A percentile compares a stretch with the other conserved stretches of the same genome.
These are phyloP conservation scores for Sarotherodon lohbergeri DNA, from an alignment of 2,113 vertebrate genomes.

Conservation along the genomic window DNA sequence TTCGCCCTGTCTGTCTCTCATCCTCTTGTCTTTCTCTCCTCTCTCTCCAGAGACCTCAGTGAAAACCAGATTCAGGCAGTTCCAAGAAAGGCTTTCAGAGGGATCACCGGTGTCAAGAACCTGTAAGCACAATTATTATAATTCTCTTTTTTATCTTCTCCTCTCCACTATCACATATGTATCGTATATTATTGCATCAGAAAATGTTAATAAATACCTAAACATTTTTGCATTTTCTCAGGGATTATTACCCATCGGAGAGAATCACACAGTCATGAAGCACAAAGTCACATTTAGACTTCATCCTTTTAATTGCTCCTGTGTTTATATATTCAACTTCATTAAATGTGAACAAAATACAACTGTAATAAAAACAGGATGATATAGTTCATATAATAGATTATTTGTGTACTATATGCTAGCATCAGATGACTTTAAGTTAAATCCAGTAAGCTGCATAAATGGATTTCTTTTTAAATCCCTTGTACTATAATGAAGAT, in stretches of 20 bases:
- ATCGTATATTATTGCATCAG: not conserved
- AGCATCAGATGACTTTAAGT: not conserved
- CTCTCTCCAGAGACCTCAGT: constrained; percentile 85
- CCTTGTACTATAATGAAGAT: not conserved
- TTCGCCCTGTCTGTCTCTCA: constrained; percentile 37
- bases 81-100: constrained; percentile 95
- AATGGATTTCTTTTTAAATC: not conserved
- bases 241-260: not conserved
- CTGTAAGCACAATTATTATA: constrained; percentile 78
- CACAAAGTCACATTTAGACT: not conserved
- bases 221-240: not conserved
- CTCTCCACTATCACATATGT: no score
- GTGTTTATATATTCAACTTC: not conserved
- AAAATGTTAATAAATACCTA: not conserved
- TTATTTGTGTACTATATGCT: not conserved
- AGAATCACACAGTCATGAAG: not conserved
- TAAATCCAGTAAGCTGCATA: not conserved
- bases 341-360: not conserved
- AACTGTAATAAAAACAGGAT: not conserved
- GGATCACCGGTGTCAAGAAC: constrained; percentile 94
- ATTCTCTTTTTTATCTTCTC: not conserved
- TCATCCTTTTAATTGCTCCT: not conserved
- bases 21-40: not conserved
- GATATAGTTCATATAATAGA: not conserved
- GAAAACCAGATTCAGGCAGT: constrained; percentile 98